Evolutionary conservation across 2,113 vertebrate species (phyloP).

Genomic region (Leptocoma aspasia): DNA sequence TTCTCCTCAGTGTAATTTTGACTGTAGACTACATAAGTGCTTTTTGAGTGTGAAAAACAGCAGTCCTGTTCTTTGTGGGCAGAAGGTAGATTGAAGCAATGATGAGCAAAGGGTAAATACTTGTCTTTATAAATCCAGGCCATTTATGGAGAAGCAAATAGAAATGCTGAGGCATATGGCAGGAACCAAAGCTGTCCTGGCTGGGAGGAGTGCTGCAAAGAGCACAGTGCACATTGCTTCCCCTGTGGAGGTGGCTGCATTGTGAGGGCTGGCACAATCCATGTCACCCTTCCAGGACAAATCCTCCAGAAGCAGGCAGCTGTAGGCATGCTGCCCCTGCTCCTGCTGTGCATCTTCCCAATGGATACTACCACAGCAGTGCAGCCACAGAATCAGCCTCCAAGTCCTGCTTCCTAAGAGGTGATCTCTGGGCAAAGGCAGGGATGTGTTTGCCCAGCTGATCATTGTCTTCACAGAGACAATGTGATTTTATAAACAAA

Average conservation of each 20-base stretch:
- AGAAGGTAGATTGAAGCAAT: neutral
- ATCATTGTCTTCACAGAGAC: neutral
- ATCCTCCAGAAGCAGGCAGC: neutral
- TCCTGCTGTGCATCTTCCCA: too few species aligned
- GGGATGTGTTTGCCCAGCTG: neutral
- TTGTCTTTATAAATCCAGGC: neutral
- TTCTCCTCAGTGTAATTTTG: neutral
- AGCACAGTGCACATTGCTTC: accelerated
- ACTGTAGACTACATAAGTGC: neutral
- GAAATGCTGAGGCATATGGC: neutral
- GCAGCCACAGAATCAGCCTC: neutral
- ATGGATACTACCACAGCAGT: neutral
- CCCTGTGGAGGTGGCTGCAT: neutral
- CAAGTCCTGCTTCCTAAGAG: neutral
- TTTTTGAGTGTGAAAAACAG: neutral
- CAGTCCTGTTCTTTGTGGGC: neutral
- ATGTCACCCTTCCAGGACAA: neutral
- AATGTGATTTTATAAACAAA: neutral
- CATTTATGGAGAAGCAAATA: neutral
- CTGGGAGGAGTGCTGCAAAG: neutral
- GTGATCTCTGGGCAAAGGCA: neutral
- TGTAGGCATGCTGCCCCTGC: neutral
- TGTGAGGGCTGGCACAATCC: accelerated
- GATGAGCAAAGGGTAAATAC: neutral
- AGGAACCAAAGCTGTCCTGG: neutral